A percentile compares a stretch with the other conserved stretches of the same genome.
Conservation (phyloP, 2,113 vertebrate genomes). For the Phoenicopterus ruber region DNA sequence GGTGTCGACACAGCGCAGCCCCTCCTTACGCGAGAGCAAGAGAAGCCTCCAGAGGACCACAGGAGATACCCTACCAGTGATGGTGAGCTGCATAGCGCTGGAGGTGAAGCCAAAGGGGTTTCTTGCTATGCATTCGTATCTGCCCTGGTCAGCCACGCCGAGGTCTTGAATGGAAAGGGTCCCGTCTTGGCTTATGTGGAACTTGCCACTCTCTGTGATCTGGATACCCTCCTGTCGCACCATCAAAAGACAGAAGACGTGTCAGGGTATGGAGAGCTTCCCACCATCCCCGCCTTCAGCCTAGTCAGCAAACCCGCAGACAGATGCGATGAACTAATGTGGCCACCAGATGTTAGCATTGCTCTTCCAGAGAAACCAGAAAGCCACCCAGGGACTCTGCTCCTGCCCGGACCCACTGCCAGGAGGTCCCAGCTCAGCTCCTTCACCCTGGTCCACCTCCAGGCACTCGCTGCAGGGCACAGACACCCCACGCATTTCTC, state of each 20-base stretch:
- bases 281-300: background rate
- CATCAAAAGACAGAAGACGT: background rate
- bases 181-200: constrained; percentile 64
- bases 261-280: background rate
- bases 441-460: background rate
- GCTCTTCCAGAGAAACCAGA: constrained; percentile 7
- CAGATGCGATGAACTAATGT: background rate
- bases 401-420: background rate
- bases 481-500: background rate
- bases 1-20: background rate
- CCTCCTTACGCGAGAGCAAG: fast-evolving
- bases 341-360: constrained; percentile 66
- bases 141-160: constrained; percentile 68
- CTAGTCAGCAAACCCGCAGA: background rate
- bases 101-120: constrained; percentile 71
- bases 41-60: background rate
- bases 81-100: constrained; percentile 67
- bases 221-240: constrained; percentile 67
- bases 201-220: constrained; percentile 74
- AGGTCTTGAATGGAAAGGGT: constrained; percentile 68
- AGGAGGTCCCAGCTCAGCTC: background rate
- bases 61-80: constrained; percentile 45
- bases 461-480: background rate
- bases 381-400: background rate
- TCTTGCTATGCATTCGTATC: constrained; percentile 71